Evolutionary conservation across 2,888 invertebrate species (phyloP), one percentile per base, ranked within the genome.

Genomic region (Labia minor): DNA sequence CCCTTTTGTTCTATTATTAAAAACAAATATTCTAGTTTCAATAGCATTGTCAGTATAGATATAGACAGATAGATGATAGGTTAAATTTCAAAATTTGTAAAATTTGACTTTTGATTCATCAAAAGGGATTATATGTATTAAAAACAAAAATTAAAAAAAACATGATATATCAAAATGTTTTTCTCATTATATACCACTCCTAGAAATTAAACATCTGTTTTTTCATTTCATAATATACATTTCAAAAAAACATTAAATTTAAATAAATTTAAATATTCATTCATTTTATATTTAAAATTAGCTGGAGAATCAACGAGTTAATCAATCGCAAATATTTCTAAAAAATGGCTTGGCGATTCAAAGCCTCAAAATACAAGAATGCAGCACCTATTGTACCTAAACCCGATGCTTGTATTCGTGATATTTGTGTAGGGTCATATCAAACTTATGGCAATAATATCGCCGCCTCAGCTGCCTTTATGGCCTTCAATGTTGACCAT

Each of bases 361-460:
- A 96, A 83, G 93, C 94, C 77, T 95, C 95, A 70, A 97, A 97
- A 80, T 97, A 93, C 80, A 97, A 96, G 85, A 97, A 97, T 88
- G 94, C 96, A 71, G 90, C 93, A 72, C 95, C 96, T 62, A 94
- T 95, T 75, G 89, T 94, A 75, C 95, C 95, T 49, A 96, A 95
- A 77, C 93, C 94, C 69, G 95, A 96, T 82, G 89, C 90, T 72
- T 87, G 81, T 71, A 85, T 91, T 72, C 85, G 92, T 72, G 95
- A 95, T 77, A 86, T 97, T 72, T 89, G 88, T 74, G 92, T 95
- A 68, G 95, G 94, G 21, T 93, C 92, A 33, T 91, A 95, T 78
- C 92, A 93, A 77, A 94, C 94, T 18, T 94, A 91, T 80, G 95
- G 96, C 68, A 95, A 95, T 78, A 95, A 95, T 78, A 95, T 97